Conservation (phyloP, 2,113 vertebrate species). For the Willisornis vidua region DNA sequence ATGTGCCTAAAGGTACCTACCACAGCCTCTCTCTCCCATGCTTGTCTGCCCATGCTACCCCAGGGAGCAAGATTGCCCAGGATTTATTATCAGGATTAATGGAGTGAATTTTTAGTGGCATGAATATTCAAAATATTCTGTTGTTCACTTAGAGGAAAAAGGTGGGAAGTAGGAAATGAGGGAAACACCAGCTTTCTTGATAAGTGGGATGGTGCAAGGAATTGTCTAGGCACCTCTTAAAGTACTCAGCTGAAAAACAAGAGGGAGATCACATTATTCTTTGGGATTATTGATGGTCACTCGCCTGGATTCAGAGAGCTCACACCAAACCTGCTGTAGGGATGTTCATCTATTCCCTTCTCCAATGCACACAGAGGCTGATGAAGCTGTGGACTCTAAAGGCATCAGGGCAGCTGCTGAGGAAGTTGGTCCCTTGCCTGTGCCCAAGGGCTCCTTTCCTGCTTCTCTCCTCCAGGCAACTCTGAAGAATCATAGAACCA, state of each 20-base stretch:
- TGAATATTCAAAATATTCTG: not conserved
- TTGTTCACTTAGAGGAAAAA: not conserved
- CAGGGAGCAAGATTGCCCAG: rapidly evolving
- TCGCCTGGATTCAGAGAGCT: not conserved
- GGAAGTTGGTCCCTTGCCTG: not conserved
- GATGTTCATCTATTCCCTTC: no score
- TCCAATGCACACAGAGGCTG: not conserved
- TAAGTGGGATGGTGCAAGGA: not conserved
- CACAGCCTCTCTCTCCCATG: not conserved
- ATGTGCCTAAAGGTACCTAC: not conserved
- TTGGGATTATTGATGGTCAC: not conserved
- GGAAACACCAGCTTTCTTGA: not conserved
- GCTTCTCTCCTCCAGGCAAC: not conserved
- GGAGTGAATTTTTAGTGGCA: not conserved
- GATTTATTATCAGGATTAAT: not conserved
- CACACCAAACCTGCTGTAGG: rapidly evolving
- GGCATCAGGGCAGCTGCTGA: not conserved
- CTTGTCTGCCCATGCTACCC: rapidly evolving
- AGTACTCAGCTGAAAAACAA: not conserved
- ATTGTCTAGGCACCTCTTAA: not conserved
- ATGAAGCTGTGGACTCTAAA: not conserved
- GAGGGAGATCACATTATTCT: not conserved
- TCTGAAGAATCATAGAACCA: not conserved
- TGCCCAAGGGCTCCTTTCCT: not conserved
- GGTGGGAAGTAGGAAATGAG: not conserved